phyloP scores from a whole-genome alignment of 2,888 invertebrate genomes.

The Heliconius ethilla region DNA sequence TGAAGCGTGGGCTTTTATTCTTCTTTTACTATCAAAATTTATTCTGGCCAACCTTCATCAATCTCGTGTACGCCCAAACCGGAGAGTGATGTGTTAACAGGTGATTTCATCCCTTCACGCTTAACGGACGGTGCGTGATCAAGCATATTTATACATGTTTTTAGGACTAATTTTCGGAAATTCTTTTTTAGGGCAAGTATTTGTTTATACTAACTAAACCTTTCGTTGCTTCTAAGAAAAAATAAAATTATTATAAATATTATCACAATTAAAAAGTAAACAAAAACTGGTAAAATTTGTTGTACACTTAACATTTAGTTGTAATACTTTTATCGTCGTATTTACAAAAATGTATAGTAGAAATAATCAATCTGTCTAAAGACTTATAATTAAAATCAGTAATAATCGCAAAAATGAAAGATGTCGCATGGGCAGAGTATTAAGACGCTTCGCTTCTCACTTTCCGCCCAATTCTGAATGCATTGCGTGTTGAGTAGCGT shows the following conservation, averaged over 20 bases:
- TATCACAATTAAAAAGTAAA: not conserved
- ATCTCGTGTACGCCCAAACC: slow-evolving; percentile 52
- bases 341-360: no score
- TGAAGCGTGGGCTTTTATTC: slow-evolving; percentile 47
- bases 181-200: no score
- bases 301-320: not conserved
- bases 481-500: no score
- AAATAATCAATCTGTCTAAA: no score
- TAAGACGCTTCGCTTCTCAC: no score
- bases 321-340: no score
- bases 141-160: slow-evolving; percentile 34
- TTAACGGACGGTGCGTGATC: slow-evolving; percentile 37
- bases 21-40: slow-evolving; percentile 47
- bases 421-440: no score
- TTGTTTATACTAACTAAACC: not conserved
- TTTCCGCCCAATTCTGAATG: no score
- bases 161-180: slow-evolving; percentile 12
- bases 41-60: slow-evolving; percentile 54
- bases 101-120: slow-evolving; percentile 47
- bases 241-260: no score
- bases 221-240: not conserved
- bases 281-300: not conserved
- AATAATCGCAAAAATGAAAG: no score
- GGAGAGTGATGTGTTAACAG: slow-evolving; percentile 48
- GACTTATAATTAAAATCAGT: no score